Conservation (phyloP, 2,797 vertebrate species). For the Clarias laeviceps region DNA sequence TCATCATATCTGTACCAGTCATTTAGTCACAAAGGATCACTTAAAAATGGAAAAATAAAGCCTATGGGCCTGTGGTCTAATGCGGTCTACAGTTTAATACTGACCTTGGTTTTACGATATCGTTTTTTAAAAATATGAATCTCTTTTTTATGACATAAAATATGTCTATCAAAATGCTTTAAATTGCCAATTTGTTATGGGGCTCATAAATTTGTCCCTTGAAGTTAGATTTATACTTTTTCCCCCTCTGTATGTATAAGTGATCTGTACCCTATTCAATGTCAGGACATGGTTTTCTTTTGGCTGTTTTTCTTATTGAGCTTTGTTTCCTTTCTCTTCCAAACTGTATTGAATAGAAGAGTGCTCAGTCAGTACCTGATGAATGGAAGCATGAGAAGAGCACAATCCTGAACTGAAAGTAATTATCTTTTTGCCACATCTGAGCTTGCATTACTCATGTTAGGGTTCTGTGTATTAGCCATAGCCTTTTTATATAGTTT, state of each 20-base stretch:
- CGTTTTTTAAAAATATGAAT: neutral
- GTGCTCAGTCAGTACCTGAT: constrained; percentile 71
- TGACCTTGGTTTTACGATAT: neutral
- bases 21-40: constrained; percentile 33
- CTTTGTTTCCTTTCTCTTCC: constrained; percentile 66
- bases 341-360: constrained; percentile 71
- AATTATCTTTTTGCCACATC: constrained; percentile 12
- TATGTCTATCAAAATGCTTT: constrained; percentile 29
- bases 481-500: neutral
- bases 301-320: constrained; percentile 50
- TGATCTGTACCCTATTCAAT: constrained; percentile 34
- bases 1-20: constrained; percentile 31
- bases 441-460: neutral
- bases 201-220: constrained; percentile 44
- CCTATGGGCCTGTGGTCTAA: neutral
- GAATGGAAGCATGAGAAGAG: constrained; percentile 68
- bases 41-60: constrained; percentile 16
- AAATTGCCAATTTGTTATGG: constrained; percentile 38
- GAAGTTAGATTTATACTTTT: constrained; percentile 46
- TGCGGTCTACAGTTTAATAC: neutral
- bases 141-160: constrained; percentile 29
- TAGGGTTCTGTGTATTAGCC: neutral
- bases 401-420: constrained; percentile 46
- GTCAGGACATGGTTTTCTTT: constrained; percentile 47
- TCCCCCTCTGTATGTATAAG: neutral